phyloP scores from a whole-genome alignment of 2,113 vertebrate species.

The Dunckerocampus dactyliophorus region DNA sequence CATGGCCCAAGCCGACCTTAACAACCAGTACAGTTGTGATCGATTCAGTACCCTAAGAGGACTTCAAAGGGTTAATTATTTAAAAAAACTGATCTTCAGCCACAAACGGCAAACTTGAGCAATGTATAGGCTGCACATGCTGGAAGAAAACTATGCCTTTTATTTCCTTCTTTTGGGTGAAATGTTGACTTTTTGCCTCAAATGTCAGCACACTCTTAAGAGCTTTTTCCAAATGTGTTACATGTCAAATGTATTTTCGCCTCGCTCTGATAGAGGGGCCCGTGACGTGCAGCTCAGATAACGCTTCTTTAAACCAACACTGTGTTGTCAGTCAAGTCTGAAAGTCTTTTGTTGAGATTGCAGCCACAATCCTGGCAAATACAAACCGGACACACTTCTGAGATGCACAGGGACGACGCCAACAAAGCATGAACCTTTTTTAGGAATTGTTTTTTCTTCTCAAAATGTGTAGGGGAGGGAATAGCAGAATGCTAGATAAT shows the following conservation, averaged over 20 bases:
- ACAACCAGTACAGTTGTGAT: too few species aligned
- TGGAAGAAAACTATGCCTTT: constrained; percentile 2
- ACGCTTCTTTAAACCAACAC: constrained; percentile 34
- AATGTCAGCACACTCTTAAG: constrained; percentile 36
- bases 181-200: constrained; percentile 32
- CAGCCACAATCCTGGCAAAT: constrained; percentile 12
- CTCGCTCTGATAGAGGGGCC: constrained; percentile 25
- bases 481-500: neutral
- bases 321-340: constrained; percentile 34
- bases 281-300: constrained; percentile 23
- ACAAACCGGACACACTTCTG: constrained; percentile 1
- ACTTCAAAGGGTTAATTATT: too few species aligned
- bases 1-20: too few species aligned
- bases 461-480: too few species aligned
- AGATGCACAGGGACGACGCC: neutral
- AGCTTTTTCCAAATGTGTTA: constrained; percentile 42
- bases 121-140: neutral
- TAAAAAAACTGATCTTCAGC: neutral
- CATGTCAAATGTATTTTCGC: constrained; percentile 50
- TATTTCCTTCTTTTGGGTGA: constrained; percentile 15
- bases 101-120: constrained; percentile 8
- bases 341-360: constrained; percentile 25
- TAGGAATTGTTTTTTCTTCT: too few species aligned
- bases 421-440: neutral
- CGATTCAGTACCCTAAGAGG: too few species aligned